Base-by-base conservation (phyloP, 2,888 invertebrate genomes). In the Brenthis hecate region DNA sequence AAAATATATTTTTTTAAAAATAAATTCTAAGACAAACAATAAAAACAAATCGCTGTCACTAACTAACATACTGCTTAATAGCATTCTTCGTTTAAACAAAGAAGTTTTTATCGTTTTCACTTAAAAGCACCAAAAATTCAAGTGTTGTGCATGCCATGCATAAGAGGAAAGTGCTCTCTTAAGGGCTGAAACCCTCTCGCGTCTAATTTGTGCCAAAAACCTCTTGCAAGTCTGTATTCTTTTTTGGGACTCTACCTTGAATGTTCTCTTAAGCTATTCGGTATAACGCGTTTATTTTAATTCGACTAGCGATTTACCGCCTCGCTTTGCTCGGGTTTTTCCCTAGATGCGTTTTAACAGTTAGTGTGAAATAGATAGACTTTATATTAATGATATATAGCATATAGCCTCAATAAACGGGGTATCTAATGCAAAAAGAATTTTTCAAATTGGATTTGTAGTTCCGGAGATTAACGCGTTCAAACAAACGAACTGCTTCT, bases 71-170 rank as follows among this genome's bases (percentile, higher is more conserved):
- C 16, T 53, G 19, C 13, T 43, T 43, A 54, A 54, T 53, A 16
- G 36, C 43, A 13, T 51, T 55, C 16, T 32, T 16, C 43, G 47
- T 23, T 43, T 13, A 58, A 66, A 60, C 51, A 47, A 61, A 56
- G 48, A 50, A 36, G 28, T 56, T 48, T 68, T 63, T 51, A 68
- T 66, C 64, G 64, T 66, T 70, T 68, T 68, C 58, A 58, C 66
- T 56, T 53, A 55, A 72, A 70, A 65, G 58, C 54, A 60, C 66
- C 66, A 72, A 73, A 72, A 73, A 62, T 73, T 73, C 69, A 70
- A 74, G 74, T 71, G 70, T 53, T 66, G 66, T 72, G 69, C 66
- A 64, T 51, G 67, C 66, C 73, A 68, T 65, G 67, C 62, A 64
- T 55, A 58, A 60, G 70, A 67, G 63, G 13, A 19, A 47, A 68